These are phyloP conservation scores for Sebastes oblongus DNA, from an alignment of 2,797 vertebrate genomes.

Conservation along the genomic window DNA sequence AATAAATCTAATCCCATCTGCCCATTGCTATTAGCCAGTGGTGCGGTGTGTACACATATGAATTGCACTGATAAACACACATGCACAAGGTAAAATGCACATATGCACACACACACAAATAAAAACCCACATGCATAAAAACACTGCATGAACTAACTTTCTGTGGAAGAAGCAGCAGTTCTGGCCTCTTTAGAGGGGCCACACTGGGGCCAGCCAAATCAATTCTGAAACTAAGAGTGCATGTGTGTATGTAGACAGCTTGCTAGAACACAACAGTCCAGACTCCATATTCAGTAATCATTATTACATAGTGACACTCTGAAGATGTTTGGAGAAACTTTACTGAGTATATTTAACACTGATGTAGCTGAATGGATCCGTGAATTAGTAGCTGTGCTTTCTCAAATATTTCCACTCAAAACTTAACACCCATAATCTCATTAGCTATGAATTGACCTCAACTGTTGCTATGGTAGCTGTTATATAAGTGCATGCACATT, in stretches of 20 bases:
- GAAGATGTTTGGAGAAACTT: background rate
- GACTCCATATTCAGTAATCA: background rate
- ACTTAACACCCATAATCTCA: background rate
- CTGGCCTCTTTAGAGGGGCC: no score
- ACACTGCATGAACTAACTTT: background rate
- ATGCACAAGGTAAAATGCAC: background rate
- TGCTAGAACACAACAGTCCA: background rate
- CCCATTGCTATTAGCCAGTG: constrained; percentile 28
- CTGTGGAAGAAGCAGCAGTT: background rate
- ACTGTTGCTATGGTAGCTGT: background rate
- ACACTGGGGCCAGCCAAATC: background rate
- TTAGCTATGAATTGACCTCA: background rate
- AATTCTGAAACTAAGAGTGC: background rate
- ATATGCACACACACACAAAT: background rate
- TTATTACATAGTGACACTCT: background rate
- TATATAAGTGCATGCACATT: background rate
- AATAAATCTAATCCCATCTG: constrained; percentile 10
- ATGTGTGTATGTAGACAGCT: no score
- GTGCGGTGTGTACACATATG: background rate
- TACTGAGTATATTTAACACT: background rate
- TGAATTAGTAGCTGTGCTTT: background rate
- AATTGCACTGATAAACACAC: background rate
- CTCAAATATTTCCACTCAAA: background rate
- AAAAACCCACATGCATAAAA: background rate
- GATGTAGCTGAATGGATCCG: background rate